phyloP scores from a whole-genome alignment of 2,888 invertebrate genomes.

The Pyrochroa serraticornis region DNA sequence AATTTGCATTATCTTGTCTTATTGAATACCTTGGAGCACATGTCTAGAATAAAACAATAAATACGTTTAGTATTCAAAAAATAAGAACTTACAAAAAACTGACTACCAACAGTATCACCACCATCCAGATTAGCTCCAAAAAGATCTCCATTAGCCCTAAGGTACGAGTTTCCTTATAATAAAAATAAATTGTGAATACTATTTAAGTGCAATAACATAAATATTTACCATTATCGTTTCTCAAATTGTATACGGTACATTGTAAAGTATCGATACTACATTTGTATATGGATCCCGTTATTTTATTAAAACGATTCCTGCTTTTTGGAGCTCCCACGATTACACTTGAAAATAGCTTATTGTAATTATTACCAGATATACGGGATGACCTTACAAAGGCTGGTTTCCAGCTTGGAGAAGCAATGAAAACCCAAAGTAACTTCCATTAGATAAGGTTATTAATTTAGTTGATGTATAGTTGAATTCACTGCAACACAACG shows the following conservation, averaged over 20 bases:
- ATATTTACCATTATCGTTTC: not conserved
- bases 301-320: not conserved
- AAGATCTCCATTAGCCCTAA: conserved; percentile 7
- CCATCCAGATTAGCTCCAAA: conserved; percentile 13
- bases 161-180: no score
- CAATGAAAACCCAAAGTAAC: conserved; percentile 13
- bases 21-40: conserved; percentile 14
- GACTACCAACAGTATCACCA: not conserved
- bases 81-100: conserved; percentile 4
- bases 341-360: not conserved
- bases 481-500: not conserved
- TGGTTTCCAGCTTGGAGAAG: conserved; percentile 14
- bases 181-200: no score
- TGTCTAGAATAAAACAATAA: conserved; percentile 5
- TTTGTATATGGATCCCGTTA: conserved; percentile 1
- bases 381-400: conserved; percentile 2
- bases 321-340: conserved; percentile 13
- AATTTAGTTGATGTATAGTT: conserved; percentile 10
- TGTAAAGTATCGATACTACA: not conserved
- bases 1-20: not conserved
- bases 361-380: not conserved
- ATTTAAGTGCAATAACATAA: no score
- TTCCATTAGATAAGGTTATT: conserved; percentile 1
- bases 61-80: not conserved
- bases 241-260: not conserved